A percentile compares a stretch with the other conserved stretches of the same genome.
Conservation (phyloP, 2,113 vertebrate species). For the Cryptomyrus ogoouensis region DNA sequence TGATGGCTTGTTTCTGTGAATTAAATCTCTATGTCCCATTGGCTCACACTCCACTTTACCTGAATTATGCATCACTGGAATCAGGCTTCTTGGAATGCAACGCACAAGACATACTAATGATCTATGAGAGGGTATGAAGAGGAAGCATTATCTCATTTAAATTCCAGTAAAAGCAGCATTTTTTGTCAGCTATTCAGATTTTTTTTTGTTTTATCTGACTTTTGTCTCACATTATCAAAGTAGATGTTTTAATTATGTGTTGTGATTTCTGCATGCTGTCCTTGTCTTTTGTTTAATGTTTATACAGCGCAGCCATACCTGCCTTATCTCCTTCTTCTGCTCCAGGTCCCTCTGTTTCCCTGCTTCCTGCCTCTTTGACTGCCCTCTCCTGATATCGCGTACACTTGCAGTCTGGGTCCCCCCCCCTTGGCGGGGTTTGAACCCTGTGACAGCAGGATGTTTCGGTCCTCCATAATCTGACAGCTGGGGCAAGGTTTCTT, state of each 20-base stretch:
- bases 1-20: background rate
- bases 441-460: background rate
- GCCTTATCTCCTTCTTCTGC: background rate
- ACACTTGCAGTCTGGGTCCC: background rate
- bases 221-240: background rate
- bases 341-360: background rate
- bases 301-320: background rate
- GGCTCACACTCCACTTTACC: conserved; percentile 37
- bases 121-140: background rate
- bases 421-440: background rate
- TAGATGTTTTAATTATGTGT: background rate
- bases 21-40: conserved; percentile 27
- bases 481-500: background rate
- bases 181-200: background rate
- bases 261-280: background rate
- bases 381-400: background rate
- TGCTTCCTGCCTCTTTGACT: no score
- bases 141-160: conserved; percentile 4
- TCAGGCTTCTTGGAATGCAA: background rate
- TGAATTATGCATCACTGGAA: conserved; percentile 38
- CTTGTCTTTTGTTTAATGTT: background rate
- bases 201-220: background rate
- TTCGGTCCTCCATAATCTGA: background rate
- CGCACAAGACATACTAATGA: conserved; percentile 6
- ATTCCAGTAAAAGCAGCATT: background rate